Conservation (phyloP, 2,888 invertebrate species). For the Tipula helvola region DNA sequence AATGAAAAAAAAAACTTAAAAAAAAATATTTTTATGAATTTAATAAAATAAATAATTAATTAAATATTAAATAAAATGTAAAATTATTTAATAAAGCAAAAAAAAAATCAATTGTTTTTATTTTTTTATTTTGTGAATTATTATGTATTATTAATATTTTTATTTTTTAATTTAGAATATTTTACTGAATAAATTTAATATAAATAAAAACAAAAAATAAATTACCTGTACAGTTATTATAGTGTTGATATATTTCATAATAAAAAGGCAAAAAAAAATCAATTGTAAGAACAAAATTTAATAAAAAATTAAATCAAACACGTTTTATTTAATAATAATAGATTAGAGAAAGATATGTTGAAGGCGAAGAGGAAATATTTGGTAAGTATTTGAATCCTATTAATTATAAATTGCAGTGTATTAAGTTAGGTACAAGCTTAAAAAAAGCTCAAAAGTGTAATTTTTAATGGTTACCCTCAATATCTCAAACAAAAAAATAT, state of each 20-base stretch:
- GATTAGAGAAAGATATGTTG: neutral
- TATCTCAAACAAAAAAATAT: too few relatives aligned
- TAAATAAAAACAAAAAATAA: neutral
- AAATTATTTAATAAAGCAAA: neutral
- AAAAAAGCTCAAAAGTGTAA: too few relatives aligned
- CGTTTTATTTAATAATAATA: neutral
- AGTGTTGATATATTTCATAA: slow-evolving; percentile 11
- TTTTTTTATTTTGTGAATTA: neutral
- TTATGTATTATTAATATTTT: neutral
- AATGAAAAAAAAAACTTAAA: neutral
- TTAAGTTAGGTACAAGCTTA: too few relatives aligned
- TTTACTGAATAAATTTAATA: neutral
- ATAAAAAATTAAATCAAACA: neutral
- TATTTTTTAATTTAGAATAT: neutral
- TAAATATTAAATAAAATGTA: neutral
- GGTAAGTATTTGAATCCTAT: too few relatives aligned
- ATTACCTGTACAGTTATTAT: slow-evolving; percentile 7
- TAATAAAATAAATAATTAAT: neutral
- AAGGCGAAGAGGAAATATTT: neutral
- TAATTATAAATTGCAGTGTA: too few relatives aligned
- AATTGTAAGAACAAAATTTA: neutral
- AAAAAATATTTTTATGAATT: slow-evolving; percentile 7
- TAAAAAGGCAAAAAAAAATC: slow-evolving; percentile 5
- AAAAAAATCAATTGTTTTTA: neutral
- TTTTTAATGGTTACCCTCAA: too few relatives aligned